Percentiles rank a stretch among this genome's conserved stretches.
Evolutionary conservation across 2,113 vertebrate genomes (phyloP).

Genomic region (Saccopteryx bilineata): DNA sequence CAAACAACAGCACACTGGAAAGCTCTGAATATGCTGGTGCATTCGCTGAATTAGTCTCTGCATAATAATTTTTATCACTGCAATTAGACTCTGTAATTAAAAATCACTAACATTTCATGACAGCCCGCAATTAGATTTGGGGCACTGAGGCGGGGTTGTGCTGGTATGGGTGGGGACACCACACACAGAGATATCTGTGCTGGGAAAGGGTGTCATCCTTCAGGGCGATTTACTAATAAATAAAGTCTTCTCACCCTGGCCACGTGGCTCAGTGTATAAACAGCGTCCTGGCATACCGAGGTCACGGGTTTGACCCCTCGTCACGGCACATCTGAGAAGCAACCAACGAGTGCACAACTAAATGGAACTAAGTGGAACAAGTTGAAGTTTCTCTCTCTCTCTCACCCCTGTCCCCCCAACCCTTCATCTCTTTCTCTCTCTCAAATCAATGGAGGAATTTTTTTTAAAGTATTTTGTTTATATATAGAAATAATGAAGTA

Average conservation of each 20-base stretch:
- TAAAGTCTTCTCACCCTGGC: constrained; percentile 52
- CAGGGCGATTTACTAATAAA: constrained; percentile 4
- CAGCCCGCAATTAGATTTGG: neutral
- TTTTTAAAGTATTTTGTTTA: constrained; percentile 15
- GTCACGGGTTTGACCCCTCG: too few species aligned
- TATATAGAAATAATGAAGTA: constrained; percentile 76
- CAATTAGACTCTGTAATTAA: constrained; percentile 64
- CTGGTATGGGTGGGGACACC: neutral
- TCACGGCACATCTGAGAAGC: too few species aligned
- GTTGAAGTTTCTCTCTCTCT: too few species aligned
- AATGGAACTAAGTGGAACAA: too few species aligned
- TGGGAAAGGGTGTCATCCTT: constrained; percentile 1
- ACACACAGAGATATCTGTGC: neutral
- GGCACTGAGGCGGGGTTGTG: neutral
- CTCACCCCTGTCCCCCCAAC: too few species aligned
- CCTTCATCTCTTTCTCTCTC: too few species aligned
- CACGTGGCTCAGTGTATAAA: too few species aligned
- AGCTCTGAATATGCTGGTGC: neutral
- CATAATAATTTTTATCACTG: constrained; percentile 3
- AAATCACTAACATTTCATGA: constrained; percentile 62
- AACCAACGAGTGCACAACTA: too few species aligned
- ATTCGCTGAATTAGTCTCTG: neutral
- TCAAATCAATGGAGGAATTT: too few species aligned
- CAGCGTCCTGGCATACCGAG: too few species aligned
- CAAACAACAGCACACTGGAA: neutral